Evolutionary conservation across 2,113 vertebrate genomes (phyloP).

Genomic region (Piprites chloris): DNA sequence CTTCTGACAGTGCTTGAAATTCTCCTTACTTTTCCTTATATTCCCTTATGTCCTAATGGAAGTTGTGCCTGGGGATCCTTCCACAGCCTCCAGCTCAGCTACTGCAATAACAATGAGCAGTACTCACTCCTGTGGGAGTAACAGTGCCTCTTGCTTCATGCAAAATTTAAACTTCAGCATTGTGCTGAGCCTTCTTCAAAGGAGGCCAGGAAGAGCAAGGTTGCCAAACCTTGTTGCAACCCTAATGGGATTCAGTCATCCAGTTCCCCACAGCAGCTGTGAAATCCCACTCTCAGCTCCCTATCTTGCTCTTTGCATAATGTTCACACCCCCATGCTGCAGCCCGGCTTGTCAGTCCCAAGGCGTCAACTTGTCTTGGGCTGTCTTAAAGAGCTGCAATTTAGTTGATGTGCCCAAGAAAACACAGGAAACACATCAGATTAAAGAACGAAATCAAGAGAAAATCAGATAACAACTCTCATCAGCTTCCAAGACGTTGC

Average conservation of each 20-base stretch:
- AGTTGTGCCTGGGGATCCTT: not conserved
- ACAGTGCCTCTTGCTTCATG: not conserved
- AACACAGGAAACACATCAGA: not conserved
- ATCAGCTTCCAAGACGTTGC: not conserved
- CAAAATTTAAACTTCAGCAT: not conserved
- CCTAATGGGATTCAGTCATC: not conserved
- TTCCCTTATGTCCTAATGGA: not conserved
- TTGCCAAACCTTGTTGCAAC: not conserved
- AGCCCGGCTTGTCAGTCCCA: not conserved
- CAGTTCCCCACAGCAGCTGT: not conserved
- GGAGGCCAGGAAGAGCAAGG: not conserved
- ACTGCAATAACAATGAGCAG: not conserved
- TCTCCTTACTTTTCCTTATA: not conserved
- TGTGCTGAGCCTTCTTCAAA: conserved; percentile 14
- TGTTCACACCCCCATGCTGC: not conserved
- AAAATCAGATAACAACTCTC: not conserved
- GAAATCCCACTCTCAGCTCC: not conserved
- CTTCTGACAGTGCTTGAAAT: not conserved
- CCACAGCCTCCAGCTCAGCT: not conserved
- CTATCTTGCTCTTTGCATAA: not conserved
- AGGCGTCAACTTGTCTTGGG: not conserved
- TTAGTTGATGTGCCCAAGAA: not conserved
- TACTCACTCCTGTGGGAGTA: not conserved
- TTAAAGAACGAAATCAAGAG: not conserved
- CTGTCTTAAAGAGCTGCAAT: not conserved